A percentile compares a stretch with the other conserved stretches of the same genome.
phyloP scores from a whole-genome alignment of 35 echinoderm and acorn worm species.

The Ophiothrix spiculata region DNA sequence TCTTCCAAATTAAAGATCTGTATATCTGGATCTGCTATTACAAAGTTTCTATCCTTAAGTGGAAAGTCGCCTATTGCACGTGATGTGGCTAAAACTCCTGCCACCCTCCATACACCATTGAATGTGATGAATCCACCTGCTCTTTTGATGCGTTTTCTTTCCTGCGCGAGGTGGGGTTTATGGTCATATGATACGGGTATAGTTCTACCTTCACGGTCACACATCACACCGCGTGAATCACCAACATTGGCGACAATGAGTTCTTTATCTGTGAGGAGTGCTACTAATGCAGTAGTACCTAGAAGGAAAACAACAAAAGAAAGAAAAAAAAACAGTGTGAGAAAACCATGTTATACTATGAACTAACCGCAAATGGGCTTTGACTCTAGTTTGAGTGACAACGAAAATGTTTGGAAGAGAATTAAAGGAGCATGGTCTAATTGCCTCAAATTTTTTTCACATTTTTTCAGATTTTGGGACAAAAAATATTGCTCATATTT shows the following conservation, averaged over 20 bases:
- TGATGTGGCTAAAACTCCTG: constrained; percentile 92
- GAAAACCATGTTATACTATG: no score
- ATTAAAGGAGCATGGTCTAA: no score
- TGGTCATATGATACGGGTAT: constrained; percentile 91
- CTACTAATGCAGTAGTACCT: constrained; percentile 90
- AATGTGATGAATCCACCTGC: constrained; percentile 90
- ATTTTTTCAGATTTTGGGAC: no score
- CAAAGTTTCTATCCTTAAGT: constrained; percentile 75
- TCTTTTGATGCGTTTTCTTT: constrained; percentile 82
- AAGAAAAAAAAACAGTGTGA: constrained; percentile 10
- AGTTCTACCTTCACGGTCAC: constrained; percentile 64
- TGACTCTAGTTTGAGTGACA: no score
- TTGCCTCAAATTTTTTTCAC: no score
- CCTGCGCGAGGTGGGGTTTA: constrained; percentile 80
- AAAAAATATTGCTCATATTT: no score
- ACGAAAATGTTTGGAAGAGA: no score
- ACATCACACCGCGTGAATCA: constrained; percentile 90
- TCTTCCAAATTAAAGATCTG: constrained; percentile 51
- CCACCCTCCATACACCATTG: constrained; percentile 92
- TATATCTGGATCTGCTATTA: constrained; percentile 86
- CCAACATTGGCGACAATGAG: constrained; percentile 94
- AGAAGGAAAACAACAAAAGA: constrained; percentile 40
- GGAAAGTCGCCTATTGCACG: constrained; percentile 93
- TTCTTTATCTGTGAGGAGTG: constrained; percentile 45
- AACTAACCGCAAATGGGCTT: no score